Conservation (phyloP, 1,140 invertebrate species). For the Magallana gigas region DNA sequence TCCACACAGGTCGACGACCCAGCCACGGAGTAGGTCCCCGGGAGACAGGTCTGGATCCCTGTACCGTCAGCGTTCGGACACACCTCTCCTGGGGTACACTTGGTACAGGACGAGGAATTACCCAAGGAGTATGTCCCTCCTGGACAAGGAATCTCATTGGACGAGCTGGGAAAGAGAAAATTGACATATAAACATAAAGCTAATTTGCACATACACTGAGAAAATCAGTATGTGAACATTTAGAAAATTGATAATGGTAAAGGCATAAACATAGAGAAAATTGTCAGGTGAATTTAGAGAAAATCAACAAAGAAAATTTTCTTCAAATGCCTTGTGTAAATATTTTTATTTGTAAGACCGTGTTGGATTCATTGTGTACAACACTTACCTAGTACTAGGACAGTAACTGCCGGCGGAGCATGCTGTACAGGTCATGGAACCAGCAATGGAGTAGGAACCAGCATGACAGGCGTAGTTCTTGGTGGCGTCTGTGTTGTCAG, state of each 20-base stretch:
- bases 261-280: no score
- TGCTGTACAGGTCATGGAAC: constrained; percentile 60
- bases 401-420: constrained; percentile 69
- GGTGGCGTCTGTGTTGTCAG: constrained; percentile 60
- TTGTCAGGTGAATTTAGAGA: no score
- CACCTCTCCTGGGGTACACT: constrained; percentile 65
- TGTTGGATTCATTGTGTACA: background rate
- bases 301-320: no score
- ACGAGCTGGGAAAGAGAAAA: constrained; percentile 48
- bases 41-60: constrained; percentile 64
- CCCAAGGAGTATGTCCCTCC: constrained; percentile 67
- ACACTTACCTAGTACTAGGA: constrained; percentile 62
- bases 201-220: no score
- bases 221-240: no score
- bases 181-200: no score
- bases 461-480: constrained; percentile 62
- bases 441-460: constrained; percentile 65
- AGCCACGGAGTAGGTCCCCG: constrained; percentile 71
- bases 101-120: constrained; percentile 62
- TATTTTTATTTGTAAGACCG: no score
- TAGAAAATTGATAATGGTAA: no score
- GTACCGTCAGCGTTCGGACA: constrained; percentile 68
- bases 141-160: constrained; percentile 57
- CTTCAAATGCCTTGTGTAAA: no score
- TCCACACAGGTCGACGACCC: constrained; percentile 63